Percentiles rank a stretch among this genome's conserved stretches.
phyloP scores from a whole-genome alignment of 2,113 vertebrate species.

The Micronisus gabar region DNA sequence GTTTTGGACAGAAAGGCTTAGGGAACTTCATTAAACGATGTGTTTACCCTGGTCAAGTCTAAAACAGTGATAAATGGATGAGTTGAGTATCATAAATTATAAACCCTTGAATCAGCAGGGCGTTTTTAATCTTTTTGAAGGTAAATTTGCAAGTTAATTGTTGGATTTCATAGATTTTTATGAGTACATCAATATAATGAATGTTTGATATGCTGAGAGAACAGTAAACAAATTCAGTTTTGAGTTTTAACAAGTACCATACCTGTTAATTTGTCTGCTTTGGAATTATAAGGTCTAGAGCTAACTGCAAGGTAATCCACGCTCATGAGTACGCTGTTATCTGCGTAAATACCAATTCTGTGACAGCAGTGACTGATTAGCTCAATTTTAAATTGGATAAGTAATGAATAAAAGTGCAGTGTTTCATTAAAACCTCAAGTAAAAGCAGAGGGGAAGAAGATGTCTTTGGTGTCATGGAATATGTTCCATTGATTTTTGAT shows the following conservation, averaged over 20 bases:
- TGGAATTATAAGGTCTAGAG: background rate
- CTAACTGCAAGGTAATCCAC: slow-evolving; percentile 45
- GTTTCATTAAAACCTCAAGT: background rate
- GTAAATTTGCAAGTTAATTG: background rate
- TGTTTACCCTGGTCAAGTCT: background rate
- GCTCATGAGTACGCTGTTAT: slow-evolving; percentile 8
- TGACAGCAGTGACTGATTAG: background rate
- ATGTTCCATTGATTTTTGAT: background rate
- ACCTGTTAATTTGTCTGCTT: background rate
- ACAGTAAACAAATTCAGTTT: background rate
- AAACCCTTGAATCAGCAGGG: background rate
- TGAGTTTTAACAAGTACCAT: background rate
- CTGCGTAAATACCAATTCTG: background rate
- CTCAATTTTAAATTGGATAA: slow-evolving; percentile 19
- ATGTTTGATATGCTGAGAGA: background rate
- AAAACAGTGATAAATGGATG: background rate
- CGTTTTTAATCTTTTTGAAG: background rate
- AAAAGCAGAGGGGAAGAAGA: background rate
- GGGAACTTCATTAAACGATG: background rate
- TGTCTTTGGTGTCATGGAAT: background rate
- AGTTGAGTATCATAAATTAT: background rate
- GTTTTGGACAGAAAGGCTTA: background rate
- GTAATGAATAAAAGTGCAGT: background rate
- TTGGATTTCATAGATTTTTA: background rate
- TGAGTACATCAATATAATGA: background rate